These are phyloP conservation scores for Eilema caniola DNA, from an alignment of 2,888 invertebrate genomes.

Conservation along the genomic window DNA sequence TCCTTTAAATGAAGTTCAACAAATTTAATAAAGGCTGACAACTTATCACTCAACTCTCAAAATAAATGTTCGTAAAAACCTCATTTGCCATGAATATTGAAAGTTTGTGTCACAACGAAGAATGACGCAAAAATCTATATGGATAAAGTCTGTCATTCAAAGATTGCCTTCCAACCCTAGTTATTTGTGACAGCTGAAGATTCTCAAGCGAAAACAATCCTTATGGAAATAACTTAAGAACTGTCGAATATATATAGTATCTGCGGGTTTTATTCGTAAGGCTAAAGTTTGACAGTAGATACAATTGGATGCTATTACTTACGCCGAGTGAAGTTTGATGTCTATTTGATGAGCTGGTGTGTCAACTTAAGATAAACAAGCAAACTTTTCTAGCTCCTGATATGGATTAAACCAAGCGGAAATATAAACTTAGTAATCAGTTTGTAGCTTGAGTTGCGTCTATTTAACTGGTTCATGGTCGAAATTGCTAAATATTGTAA, in stretches of 20 bases:
- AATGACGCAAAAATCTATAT: conserved; percentile 26
- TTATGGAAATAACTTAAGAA: conserved; percentile 25
- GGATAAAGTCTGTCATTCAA: conserved; percentile 40
- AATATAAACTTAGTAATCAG: neutral
- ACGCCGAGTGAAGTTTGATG: conserved; percentile 14
- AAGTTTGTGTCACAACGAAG: conserved; percentile 32
- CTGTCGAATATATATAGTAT: conserved; percentile 15
- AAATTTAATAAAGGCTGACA: neutral
- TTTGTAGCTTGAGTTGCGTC: neutral
- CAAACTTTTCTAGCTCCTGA: conserved; percentile 9
- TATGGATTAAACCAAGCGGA: conserved; percentile 5
- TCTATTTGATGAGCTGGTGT: conserved; percentile 15
- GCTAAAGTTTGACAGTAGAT: conserved; percentile 6
- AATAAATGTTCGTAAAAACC: conserved; percentile 13
- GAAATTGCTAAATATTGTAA: neutral
- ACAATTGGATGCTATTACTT: conserved; percentile 9
- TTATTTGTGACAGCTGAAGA: conserved; percentile 31
- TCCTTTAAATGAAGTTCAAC: neutral
- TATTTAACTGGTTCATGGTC: neutral
- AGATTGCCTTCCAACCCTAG: conserved; percentile 33
- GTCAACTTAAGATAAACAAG: conserved; percentile 8
- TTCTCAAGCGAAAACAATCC: conserved; percentile 29
- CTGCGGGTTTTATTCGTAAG: conserved; percentile 10
- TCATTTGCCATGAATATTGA: conserved; percentile 34
- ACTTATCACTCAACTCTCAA: conserved; percentile 9